Base-by-base conservation (phyloP, 2,797 vertebrate species). In the Cichlasoma orientale region DNA sequence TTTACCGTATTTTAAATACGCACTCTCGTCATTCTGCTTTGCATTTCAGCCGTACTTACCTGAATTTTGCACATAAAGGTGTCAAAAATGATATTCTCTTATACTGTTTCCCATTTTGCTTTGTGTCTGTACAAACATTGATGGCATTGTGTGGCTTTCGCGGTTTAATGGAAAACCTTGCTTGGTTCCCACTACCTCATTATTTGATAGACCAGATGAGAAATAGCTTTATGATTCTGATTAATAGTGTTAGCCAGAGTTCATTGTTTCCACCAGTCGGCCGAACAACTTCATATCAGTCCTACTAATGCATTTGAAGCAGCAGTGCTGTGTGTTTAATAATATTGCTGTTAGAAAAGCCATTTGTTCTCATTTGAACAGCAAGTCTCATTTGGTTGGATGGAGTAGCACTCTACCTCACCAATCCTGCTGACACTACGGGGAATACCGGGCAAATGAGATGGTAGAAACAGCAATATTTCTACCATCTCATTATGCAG, bases 321-420 rank as follows among this genome's bases (percentile, higher is more conserved):
- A 90, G 85, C 86, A 87, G 85, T 82, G 85, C 91, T 80, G 79
- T 89, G 89, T 93, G 92, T 93, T 94, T 94, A 94, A 96, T 96
- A 95, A 95, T 92, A 92, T 88, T 83, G 74, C 88, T 86, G 92
- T 94, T 93, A 93, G 92, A 88, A 90, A 95, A 95, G 83, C 89
- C 91, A 94, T 96, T 95, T 84, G 54, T 95, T 93, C 91, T 95
- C 91, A 95, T 95, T 95, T 94, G 82, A 93, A 87, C 86, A 86
- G 90, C 80, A 72, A 87, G 89, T 90, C 92, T 93, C 88, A 92
- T 95, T 95, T 94, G 87, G 88, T 89, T 89, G 89, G 71, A 92
- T 85, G 82, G 86, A 90, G 81, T 72, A 86, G 89, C 85, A 90
- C 90, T 92, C 85, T 82, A 89, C 84, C 90, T 90, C 90, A 84